Evolutionary conservation across 2,888 invertebrate genomes (phyloP).

Genomic region (Eristalinus sepulchralis): DNA sequence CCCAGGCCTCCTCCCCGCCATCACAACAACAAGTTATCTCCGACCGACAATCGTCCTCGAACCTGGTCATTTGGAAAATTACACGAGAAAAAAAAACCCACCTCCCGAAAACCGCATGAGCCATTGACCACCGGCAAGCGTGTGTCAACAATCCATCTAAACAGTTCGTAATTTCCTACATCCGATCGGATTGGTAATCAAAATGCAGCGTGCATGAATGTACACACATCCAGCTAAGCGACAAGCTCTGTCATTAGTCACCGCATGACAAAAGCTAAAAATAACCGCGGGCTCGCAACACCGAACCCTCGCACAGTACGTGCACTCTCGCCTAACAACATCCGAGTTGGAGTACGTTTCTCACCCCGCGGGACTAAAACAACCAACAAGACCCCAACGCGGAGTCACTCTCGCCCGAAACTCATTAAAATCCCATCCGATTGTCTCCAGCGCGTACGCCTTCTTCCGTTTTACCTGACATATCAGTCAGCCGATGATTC

Average conservation of each 20-base stretch:
- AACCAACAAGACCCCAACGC: constrained; percentile 1
- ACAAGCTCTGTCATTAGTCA: constrained; percentile 57
- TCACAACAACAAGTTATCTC: background rate
- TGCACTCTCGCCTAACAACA: constrained; percentile 41
- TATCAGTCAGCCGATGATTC: constrained; percentile 67
- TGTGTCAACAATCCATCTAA: constrained; percentile 31
- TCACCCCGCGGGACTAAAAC: constrained; percentile 19
- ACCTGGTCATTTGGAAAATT: background rate
- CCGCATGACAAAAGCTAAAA: constrained; percentile 54
- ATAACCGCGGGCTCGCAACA: constrained; percentile 25
- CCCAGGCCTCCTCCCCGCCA: background rate
- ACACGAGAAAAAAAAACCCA: background rate
- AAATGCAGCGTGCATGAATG: constrained; percentile 43
- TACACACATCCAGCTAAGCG: background rate
- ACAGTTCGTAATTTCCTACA: constrained; percentile 52
- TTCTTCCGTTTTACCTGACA: constrained; percentile 70
- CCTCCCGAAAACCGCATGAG: background rate
- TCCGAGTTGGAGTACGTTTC: constrained; percentile 34
- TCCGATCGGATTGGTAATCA: constrained; percentile 36
- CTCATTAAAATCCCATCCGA: constrained; percentile 71
- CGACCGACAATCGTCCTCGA: background rate
- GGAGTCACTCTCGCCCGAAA: constrained; percentile 45
- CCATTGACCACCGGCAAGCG: background rate
- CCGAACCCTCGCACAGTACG: constrained; percentile 44
- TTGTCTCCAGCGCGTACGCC: constrained; percentile 61